Base-by-base conservation (phyloP, 2,113 vertebrate species). In the Phasianus colchicus region DNA sequence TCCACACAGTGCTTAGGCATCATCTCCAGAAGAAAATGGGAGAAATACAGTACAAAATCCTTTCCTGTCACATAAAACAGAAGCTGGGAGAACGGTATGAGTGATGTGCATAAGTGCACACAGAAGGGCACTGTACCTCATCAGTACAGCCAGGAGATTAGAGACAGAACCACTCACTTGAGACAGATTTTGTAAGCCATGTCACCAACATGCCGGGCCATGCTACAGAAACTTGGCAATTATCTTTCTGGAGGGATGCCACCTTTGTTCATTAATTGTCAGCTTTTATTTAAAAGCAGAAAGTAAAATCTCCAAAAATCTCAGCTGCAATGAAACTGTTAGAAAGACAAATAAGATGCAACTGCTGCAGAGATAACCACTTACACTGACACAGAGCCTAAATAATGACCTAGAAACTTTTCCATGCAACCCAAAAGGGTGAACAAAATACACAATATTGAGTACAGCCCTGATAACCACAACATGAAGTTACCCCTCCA, bases 1-100 rank as follows among this genome's bases (percentile, higher is more conserved):
- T 0, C 36, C 36, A 58, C 29, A 67, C 3, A 7, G 50, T 52
- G 42, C 25, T 82, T 58, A 15, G 6, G 40, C 57, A 47, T 48
- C 75, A 47, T 36, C 66, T 86, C 75, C 66, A 78, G 60, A 82
- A 82, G 70, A 65, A 90, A 88, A 73, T 7, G 19, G 64, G 74
- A 72, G 64, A 86, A 92, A 87, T 11, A 20, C 30, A 54, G 27
- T 40, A 89, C 38, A 22, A 60, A 92, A 84, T 40, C 45, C 43
- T 69, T 74, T 70, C 55, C 66, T 74, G 71, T 34, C 90, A 70
- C 72, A 43, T 30, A 71, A 78, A 48, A 40, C 43, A 55, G 81
- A 43, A 76, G 38, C 58, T 76, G 34, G 70, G 43, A 54, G 60
- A 27, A 42, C 7, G 15, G 25, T 24, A 71, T 9, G 66, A 91